Evolutionary conservation across 2,113 vertebrate genomes (phyloP), one percentile per base, ranked within the genome.

Genomic region (Rafetus swinhoei): DNA sequence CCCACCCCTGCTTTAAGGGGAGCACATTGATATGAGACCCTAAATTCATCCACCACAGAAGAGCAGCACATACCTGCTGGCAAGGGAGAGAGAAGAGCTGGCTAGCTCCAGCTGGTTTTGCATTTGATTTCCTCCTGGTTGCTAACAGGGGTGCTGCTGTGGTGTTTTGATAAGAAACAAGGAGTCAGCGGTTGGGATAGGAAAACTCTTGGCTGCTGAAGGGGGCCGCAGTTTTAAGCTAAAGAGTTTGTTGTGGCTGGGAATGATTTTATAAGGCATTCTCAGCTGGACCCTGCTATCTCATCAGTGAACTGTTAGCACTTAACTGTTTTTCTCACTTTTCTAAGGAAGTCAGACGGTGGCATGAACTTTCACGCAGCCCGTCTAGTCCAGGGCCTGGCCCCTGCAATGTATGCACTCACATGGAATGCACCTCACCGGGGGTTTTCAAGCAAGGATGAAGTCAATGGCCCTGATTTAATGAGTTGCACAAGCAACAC

Each of bases 121-220:
- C 94, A 92, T 97, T 97, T 97, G 97, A 98, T 98, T 97, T 97
- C 95, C 97, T 96, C 93, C 35, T 1, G 94, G 93, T 92, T 95
- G 92, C 96, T 97, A 97, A 97, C 93, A 97, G 87, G 93, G 93
- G 94, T 90, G 91, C 95, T 90, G 91, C 95, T 93, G 86, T 88
- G 81, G 88, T 97, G 96, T 98, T 98, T 98, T 97, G 97, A 97
- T 97, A 97, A 96, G 93, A 94, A 97, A 92, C 95, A 95, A 90
- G 57, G 96, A 98, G 97, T 98, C 98, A 98, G 97, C 97, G 98
- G 89, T 98, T 98, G 98, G 97, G 97, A 97, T 97, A 97, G 96
- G 95, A 96, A 96, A 97, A 86, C 87, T 94, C 86, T 95, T 94
- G 94, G 82, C 79, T 94, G 93, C 93, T 93, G 94, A 96, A 97